Conservation (phyloP, 2,888 invertebrate species). For the Hypercompe scribonia region DNA sequence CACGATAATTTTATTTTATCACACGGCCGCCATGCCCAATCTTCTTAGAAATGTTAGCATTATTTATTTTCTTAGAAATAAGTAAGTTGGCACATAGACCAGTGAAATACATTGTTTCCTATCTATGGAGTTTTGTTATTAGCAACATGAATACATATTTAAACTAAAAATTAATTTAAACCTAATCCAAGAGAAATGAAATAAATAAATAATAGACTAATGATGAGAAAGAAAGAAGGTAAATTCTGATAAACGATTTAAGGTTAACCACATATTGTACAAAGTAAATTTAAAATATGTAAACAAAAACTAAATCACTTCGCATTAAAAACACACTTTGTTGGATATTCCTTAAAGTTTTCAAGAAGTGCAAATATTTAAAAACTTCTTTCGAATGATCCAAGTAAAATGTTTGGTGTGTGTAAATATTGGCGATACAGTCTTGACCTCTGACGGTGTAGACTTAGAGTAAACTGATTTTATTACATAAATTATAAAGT, state of each 20-base stretch:
- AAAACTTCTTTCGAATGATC: conserved; percentile 5
- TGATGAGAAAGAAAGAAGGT: neutral
- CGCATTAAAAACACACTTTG: conserved; percentile 2
- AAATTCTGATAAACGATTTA: neutral
- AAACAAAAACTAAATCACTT: neutral
- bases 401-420: conserved; percentile 22
- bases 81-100: too few species aligned
- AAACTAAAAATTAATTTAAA: too few species aligned
- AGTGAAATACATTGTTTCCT: too few species aligned
- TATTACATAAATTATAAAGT: neutral
- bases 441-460: neutral
- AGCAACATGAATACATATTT: too few species aligned
- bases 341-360: neutral
- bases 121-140: too few species aligned
- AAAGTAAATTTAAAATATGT: neutral
- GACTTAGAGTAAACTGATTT: neutral
- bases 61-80: too few species aligned
- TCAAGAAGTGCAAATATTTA: conserved; percentile 7
- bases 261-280: neutral
- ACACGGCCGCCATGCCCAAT: neutral
- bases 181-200: too few species aligned
- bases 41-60: neutral
- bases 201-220: too few species aligned
- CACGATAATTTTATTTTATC: neutral
- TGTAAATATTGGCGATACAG: conserved; percentile 10